A percentile compares a stretch with the other conserved stretches of the same genome.
phyloP scores from a whole-genome alignment of 2,113 vertebrate genomes.

The Myotis lucifugus region DNA sequence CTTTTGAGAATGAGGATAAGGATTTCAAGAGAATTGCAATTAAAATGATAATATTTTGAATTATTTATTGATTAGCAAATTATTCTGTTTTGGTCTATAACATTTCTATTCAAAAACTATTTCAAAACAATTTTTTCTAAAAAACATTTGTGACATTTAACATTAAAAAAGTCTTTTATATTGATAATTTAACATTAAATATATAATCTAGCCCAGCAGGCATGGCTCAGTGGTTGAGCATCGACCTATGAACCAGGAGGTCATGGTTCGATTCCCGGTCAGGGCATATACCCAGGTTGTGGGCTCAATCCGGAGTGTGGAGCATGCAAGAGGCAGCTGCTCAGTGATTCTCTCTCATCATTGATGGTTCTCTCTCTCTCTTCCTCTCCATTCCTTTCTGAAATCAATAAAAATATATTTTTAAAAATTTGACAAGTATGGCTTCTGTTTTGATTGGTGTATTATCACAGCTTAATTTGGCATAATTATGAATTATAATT shows the following conservation, averaged over 20 bases:
- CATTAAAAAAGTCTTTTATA: background rate
- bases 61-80: background rate
- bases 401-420: too few species aligned
- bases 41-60: background rate
- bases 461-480: background rate
- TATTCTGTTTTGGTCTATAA: background rate
- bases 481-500: conserved; percentile 8
- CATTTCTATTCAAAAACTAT: background rate
- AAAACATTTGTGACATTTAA: background rate
- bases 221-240: too few species aligned
- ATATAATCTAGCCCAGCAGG: background rate
- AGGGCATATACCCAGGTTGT: too few species aligned
- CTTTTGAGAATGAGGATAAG: background rate
- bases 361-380: too few species aligned
- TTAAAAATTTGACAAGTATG: background rate
- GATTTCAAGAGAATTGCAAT: background rate
- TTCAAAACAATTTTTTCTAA: background rate
- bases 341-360: too few species aligned
- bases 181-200: background rate
- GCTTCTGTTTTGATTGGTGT: background rate
- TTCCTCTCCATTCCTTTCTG: too few species aligned
- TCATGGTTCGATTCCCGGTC: too few species aligned
- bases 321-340: too few species aligned
- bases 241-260: too few species aligned
- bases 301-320: too few species aligned